Conservation (phyloP, 2,797 vertebrate species). For the Enteromius thamalakanensis region DNA sequence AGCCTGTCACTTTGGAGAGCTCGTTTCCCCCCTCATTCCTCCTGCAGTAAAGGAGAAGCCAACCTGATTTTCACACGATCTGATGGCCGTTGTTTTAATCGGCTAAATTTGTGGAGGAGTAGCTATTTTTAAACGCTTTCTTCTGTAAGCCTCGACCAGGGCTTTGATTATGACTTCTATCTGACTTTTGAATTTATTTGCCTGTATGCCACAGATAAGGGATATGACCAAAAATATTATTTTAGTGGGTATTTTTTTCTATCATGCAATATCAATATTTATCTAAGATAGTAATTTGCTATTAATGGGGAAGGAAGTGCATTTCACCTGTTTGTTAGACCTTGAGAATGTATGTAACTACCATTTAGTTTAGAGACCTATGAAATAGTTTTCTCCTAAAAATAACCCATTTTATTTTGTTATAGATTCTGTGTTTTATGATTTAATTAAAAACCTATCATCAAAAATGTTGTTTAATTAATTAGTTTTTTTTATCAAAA, state of each 20-base stretch:
- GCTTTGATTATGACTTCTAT: constrained; percentile 52
- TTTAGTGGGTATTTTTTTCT: not conserved
- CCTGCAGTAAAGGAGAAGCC: constrained; percentile 59
- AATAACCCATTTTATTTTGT: not conserved
- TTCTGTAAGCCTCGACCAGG: constrained; percentile 1
- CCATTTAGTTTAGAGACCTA: not conserved
- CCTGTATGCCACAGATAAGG: not conserved
- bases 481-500: not conserved
- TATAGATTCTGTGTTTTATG: not conserved
- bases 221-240: not conserved
- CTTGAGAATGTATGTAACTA: not conserved
- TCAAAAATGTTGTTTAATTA: not conserved
- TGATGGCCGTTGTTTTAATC: constrained; percentile 65
- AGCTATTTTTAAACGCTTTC: constrained; percentile 47
- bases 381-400: not conserved
- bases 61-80: constrained; percentile 60
- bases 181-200: constrained; percentile 47
- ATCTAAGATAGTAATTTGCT: not conserved
- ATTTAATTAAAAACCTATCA: not conserved
- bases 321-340: too few relatives aligned
- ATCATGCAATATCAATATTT: not conserved
- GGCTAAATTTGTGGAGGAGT: constrained; percentile 53
- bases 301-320: not conserved
- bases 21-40: constrained; percentile 53
- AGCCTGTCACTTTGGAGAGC: constrained; percentile 66